Evolutionary conservation across 1,140 invertebrate genomes (phyloP), one percentile per base, ranked within the genome.

Genomic region (Leptonema lineaticorne): DNA sequence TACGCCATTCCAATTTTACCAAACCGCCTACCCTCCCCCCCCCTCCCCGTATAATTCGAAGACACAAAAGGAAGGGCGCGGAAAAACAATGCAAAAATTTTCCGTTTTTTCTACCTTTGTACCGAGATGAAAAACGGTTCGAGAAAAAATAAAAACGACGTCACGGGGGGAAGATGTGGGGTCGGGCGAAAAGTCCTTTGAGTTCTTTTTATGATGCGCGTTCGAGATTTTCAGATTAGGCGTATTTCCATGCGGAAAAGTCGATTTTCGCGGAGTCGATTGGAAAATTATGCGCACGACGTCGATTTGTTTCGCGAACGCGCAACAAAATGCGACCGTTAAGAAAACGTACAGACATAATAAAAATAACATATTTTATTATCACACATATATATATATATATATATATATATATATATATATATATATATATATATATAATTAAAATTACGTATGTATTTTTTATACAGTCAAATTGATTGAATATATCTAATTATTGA

Each of bases 281-380:
- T 24, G 50, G 22, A 53, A 53, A 53, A 53, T 53, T 53, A 53
- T 53, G 50, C 50, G 50, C 50, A 53, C 50, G 50, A 11, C 50
- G 20, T 8, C 50, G 50, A 53, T 53, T 53, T 24, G 50, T 53
- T 53, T 26, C 50, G 50, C 50, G 50, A 53, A 45, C 11, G 16
- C 16, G 16, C 16, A 16, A 16, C 4, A 14, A 45, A 45, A n/a
- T 16, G 37, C 16, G 11, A 45, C 16, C 37, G 37, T 45, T 45
- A 45, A 45, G 16, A 45, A 45, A 45, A 45, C 16, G 16, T 14
- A 9, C 37, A n/a, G n/a, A n/a, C n/a, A n/a, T n/a, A n/a, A n/a
- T n/a, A n/a, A n/a, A n/a, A n/a, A n/a, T n/a, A n/a, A n/a, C n/a
- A n/a, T n/a, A 45, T 45, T 45, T 45, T 45, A 45, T 45, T 45